Conservation (phyloP, 2,888 invertebrate species). For the Allolobophora icterica region DNA sequence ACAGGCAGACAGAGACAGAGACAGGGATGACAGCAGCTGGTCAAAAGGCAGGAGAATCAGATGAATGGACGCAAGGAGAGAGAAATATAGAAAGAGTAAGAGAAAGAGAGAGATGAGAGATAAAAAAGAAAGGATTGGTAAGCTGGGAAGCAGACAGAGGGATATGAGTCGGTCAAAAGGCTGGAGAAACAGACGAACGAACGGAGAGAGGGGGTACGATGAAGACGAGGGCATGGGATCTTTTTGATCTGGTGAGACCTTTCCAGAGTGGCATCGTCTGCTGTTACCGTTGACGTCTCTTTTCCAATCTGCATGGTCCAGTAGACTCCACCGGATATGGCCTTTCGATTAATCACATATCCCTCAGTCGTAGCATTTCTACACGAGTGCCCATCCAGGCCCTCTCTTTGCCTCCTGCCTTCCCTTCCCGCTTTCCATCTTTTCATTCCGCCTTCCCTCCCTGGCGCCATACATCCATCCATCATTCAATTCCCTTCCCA, state of each 20-base stretch:
- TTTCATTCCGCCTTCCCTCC: not conserved
- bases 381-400: not conserved
- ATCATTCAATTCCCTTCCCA: not conserved
- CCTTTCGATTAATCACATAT: not conserved
- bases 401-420: not conserved
- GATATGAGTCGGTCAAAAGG: no score
- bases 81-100: not conserved
- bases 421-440: not conserved
- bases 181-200: no score
- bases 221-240: not conserved
- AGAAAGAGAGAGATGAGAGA: no score
- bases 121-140: no score
- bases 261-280: not conserved
- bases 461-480: not conserved
- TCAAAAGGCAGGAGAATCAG: no score
- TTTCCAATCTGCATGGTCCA: conserved; percentile 17
- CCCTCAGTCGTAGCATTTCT: conserved; percentile 4
- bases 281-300: not conserved
- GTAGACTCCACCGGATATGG: conserved; percentile 8
- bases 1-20: not conserved
- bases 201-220: no score
- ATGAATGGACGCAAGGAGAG: no score
- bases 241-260: not conserved
- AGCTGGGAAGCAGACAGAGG: no score
- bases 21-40: no score